A percentile compares a stretch with the other conserved stretches of the same genome.
These are phyloP conservation scores for Mus pahari DNA, from an alignment of 2,113 vertebrate species.

Conservation along the genomic window DNA sequence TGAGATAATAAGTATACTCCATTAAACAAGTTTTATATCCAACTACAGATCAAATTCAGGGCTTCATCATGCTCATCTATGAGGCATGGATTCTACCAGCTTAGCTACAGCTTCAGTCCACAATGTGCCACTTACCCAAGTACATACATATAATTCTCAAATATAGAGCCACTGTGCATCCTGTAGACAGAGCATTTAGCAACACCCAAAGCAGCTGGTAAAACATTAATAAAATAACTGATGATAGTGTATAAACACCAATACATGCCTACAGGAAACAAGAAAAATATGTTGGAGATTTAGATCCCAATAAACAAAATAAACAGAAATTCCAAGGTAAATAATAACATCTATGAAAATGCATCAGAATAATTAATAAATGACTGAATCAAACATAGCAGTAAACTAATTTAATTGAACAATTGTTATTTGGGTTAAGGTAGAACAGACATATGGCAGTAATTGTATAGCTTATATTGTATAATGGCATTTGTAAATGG, in stretches of 20 bases:
- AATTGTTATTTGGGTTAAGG: not conserved
- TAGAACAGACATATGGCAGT: not conserved
- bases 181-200: not conserved
- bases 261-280: not conserved
- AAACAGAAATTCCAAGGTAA: not conserved
- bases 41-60: not conserved
- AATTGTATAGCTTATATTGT: not conserved
- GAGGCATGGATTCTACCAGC: not conserved
- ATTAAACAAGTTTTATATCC: not conserved
- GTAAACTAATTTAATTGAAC: not conserved
- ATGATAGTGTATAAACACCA: not conserved
- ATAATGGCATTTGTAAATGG: not conserved
- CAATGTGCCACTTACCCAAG: not conserved
- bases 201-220: not conserved
- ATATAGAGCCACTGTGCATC: not conserved
- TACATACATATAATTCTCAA: not conserved
- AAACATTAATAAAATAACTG: not conserved
- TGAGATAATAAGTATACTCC: not conserved
- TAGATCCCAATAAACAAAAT: not conserved
- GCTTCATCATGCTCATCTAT: not conserved
- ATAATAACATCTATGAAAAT: not conserved
- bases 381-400: not conserved
- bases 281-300: not conserved
- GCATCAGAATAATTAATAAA: not conserved
- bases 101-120: not conserved